Evolutionary conservation across 2,113 vertebrate genomes (phyloP).

Genomic region (Desmodus rotundus): DNA sequence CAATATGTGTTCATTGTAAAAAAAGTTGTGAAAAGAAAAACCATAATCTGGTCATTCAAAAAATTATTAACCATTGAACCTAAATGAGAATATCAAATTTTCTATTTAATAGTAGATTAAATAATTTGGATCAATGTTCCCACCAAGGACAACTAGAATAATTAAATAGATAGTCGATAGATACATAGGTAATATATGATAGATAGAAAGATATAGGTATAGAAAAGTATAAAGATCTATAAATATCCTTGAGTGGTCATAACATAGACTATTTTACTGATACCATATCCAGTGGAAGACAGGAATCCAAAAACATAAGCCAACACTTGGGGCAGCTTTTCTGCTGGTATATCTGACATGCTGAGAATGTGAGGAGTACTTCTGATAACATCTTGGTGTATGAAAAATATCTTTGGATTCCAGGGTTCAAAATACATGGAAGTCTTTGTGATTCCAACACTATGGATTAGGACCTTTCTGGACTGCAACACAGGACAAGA

Average conservation of each 20-base stretch:
- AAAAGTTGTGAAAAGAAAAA: not conserved
- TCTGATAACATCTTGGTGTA: not conserved
- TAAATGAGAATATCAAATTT: not conserved
- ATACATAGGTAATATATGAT: not conserved
- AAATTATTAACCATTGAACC: not conserved
- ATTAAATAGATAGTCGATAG: not conserved
- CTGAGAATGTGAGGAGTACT: not conserved
- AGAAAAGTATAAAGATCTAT: not conserved
- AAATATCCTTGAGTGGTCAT: not conserved
- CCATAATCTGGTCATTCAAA: not conserved
- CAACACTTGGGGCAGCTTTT: not conserved
- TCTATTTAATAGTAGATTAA: not conserved
- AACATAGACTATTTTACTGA: not conserved
- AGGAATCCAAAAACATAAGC: not conserved
- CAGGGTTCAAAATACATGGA: not conserved
- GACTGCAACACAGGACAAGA: not conserved
- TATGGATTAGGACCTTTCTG: not conserved
- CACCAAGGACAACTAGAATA: not conserved
- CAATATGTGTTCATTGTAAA: not conserved
- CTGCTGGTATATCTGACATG: not conserved
- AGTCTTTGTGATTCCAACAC: not conserved
- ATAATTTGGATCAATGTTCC: not conserved
- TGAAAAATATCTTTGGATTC: not conserved
- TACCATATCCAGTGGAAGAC: not conserved
- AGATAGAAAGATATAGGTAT: not conserved